Evolutionary conservation across 2,888 invertebrate species (phyloP).

Genomic region (Galeruca laticollis): DNA sequence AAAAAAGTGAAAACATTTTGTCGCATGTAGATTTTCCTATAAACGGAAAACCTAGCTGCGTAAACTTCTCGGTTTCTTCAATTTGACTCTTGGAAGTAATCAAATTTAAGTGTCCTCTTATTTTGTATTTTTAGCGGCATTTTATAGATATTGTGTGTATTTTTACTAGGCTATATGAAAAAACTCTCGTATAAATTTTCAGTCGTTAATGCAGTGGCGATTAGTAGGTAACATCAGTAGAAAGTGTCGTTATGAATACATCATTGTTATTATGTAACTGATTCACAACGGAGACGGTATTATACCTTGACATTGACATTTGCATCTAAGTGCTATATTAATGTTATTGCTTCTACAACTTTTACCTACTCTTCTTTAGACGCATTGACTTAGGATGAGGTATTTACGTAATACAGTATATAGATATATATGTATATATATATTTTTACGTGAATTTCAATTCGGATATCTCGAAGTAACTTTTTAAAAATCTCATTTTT

Average conservation of each 20-base stretch:
- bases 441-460: conserved; percentile 7
- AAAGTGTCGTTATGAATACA: conserved; percentile 30
- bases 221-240: conserved; percentile 29
- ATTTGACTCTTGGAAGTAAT: too few species aligned
- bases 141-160: too few species aligned
- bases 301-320: conserved; percentile 47
- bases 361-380: conserved; percentile 35
- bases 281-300: conserved; percentile 9
- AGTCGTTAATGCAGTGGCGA: not conserved
- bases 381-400: conserved; percentile 12
- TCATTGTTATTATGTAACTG: conserved; percentile 32
- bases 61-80: too few species aligned
- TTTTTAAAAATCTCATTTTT: too few species aligned
- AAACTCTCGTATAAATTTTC: too few species aligned
- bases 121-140: too few species aligned
- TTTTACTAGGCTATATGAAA: too few species aligned
- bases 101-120: too few species aligned
- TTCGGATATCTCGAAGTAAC: not conserved
- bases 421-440: not conserved
- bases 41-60: too few species aligned
- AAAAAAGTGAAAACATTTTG: too few species aligned
- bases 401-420: conserved; percentile 9
- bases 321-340: conserved; percentile 39
- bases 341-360: conserved; percentile 35
- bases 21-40: too few species aligned